Base-by-base conservation (phyloP, 2,113 vertebrate species). In the Vicugna pacos region DNA sequence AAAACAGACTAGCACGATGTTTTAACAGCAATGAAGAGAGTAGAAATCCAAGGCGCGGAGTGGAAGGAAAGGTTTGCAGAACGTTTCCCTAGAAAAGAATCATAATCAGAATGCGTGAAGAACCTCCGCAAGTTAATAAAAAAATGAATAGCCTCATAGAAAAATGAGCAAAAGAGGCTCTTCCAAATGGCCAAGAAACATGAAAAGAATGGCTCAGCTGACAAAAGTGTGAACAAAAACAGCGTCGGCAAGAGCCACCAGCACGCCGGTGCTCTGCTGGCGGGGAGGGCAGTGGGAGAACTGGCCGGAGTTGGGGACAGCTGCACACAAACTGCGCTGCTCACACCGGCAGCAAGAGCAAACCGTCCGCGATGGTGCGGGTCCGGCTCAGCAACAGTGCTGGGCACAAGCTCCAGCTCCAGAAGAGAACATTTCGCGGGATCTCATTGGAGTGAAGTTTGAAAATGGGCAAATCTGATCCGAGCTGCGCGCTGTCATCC, bases 341-440 rank as follows among this genome's bases (percentile, higher is more conserved):
- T 38, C 58, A 9, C 81, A 52, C 10, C 8, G 10, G 52, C 46
- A 3, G 3, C 1, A 2, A 48, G 58, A 32, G 46, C 0, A 22
- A 19, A 0, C 54, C 60, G 0, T 20, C 0, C 4, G 17, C n/a
- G 0, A 1, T 0, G 28, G 19, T 10, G 58, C 5, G 15, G 12
- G 15, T 2, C 24, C 8, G 1, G 32, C 48, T 42, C 35, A 2
- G 16, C 80, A 24, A 35, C 65, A 8, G 5, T 0, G 5, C 0
- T 10, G 20, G 3, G 17, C 0, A 17, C 3, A 46, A 80, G 12
- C 4, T 32, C 86, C 16, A 2, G 32, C 1, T 42, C 35, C 19
- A 0, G 4, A 64, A 24, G 38, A 8, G 12, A 35, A 28, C n/a
- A 0, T 2, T 1, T 2, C 2, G n/a, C 8, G 6, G 1, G 52